Evolutionary conservation across 2,888 invertebrate genomes (phyloP).

Genomic region (Andricus quercusramuli): DNA sequence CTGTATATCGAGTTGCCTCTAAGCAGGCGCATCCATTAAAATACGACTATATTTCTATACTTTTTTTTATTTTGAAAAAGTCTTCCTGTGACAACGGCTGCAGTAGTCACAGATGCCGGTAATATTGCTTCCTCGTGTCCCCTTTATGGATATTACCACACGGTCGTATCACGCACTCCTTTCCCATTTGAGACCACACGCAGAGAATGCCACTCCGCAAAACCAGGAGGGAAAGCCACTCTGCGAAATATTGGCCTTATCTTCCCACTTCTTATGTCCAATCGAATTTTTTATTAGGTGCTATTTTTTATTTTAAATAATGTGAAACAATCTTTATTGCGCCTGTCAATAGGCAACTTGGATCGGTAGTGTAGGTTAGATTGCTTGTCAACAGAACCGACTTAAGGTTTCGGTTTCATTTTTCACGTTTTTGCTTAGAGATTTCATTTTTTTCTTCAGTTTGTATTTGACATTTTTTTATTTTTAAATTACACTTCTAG

Average conservation of each 20-base stretch:
- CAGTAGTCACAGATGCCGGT: slow-evolving; percentile 71
- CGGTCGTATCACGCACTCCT: slow-evolving; percentile 54
- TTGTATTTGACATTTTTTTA: too few species aligned
- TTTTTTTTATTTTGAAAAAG: slow-evolving; percentile 51
- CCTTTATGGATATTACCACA: slow-evolving; percentile 76
- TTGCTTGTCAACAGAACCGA: too few species aligned
- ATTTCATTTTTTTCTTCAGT: too few species aligned
- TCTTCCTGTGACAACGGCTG: slow-evolving; percentile 54
- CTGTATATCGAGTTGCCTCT: slow-evolving; percentile 42
- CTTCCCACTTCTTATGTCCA: slow-evolving; percentile 11
- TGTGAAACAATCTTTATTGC: background rate
- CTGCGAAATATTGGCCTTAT: slow-evolving; percentile 46
- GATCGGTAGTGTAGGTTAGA: too few species aligned
- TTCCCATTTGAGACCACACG: slow-evolving; percentile 52
- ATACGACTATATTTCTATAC: slow-evolving; percentile 53
- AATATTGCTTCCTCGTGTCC: slow-evolving; percentile 75
- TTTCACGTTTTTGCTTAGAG: too few species aligned
- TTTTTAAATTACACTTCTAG: too few species aligned
- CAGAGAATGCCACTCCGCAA: slow-evolving; percentile 49
- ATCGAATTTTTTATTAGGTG: slow-evolving; percentile 11
- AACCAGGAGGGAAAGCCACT: slow-evolving; percentile 50
- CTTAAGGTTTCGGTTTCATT: too few species aligned
- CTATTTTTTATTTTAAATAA: slow-evolving; percentile 6
- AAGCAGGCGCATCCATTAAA: slow-evolving; percentile 61
- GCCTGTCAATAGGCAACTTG: background rate